phyloP scores from a whole-genome alignment of 2,888 invertebrate genomes.

The Agrotis ipsilon region DNA sequence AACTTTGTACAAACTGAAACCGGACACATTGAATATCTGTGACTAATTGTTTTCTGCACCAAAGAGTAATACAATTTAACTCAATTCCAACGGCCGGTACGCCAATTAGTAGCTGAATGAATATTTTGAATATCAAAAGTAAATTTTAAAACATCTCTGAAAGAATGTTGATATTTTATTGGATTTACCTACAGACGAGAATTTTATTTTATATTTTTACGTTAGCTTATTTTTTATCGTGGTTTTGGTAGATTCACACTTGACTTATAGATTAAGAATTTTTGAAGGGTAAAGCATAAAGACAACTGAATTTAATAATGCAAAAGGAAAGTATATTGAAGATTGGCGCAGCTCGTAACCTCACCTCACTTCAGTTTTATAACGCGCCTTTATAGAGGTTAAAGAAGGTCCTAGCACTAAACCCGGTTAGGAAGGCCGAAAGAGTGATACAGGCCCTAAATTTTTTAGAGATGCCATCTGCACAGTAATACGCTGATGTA shows the following conservation, averaged over 20 bases:
- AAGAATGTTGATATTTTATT: conserved; percentile 30
- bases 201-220: too few species aligned
- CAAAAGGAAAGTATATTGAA: conserved; percentile 44
- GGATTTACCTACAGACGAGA: too few species aligned
- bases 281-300: conserved; percentile 15
- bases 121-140: conserved; percentile 45
- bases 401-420: conserved; percentile 37
- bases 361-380: conserved; percentile 59
- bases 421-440: conserved; percentile 31
- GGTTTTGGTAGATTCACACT: conserved; percentile 1
- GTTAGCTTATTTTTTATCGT: too few species aligned
- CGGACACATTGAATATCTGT: conserved; percentile 1
- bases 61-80: conserved; percentile 46
- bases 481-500: conserved; percentile 21
- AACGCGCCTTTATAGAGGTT: conserved; percentile 47
- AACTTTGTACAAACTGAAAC: too few species aligned
- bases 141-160: conserved; percentile 20
- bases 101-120: conserved; percentile 46
- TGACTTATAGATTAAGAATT: conserved; percentile 23
- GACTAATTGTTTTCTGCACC: conserved; percentile 42
- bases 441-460: conserved; percentile 31
- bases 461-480: conserved; percentile 47
- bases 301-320: conserved; percentile 43
- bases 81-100: conserved; percentile 40
- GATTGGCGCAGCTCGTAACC: conserved; percentile 46